Evolutionary conservation across 2,888 invertebrate species (phyloP), one percentile per base, ranked within the genome.

Genomic region (Tetragonisca angustula): DNA sequence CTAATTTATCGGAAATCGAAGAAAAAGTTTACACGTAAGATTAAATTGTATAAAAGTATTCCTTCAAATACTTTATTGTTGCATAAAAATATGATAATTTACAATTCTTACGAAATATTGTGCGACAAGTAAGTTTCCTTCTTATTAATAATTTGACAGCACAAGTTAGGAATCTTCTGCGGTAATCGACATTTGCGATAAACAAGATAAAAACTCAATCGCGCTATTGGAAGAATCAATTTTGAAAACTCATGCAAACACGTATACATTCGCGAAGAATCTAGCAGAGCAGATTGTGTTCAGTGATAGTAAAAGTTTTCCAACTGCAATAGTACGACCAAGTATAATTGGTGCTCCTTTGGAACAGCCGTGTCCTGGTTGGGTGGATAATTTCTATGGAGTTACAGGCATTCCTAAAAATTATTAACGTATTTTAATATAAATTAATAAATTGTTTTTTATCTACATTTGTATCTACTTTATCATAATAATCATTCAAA

Each of bases 321-420:
- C 99, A 19, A 96, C 99, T 59, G 97, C 98, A 73, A 98, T 99
- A 92, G 98, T 99, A 75, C 96, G 99, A 93, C 99, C 99, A 77
- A 99, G 99, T 84, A 99, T 99, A 93, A 96, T 97, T 3, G 96
- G 97, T 0, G 97, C 97, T 56, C 97, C 97, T 11, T 95, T 96
- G 90, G 96, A 96, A 91, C 97, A 98, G 95, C 97, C 98, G 15
- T 96, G 97, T 81, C 97, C 97, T 93, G 98, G 98, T 74, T 99
- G 99, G 99, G 97, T 99, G 90, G 99, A 99, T 95, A 99, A 99
- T 95, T 97, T 98, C 96, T 99, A 99, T 94, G 99, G 99, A 17
- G 98, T 98, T 15, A 98, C 98, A 89, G 98, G 97, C 93, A 88
- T 11, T 32, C 32, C 32, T 4, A 32, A 32, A 32, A 32, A 32